phyloP scores from a whole-genome alignment of 2,797 vertebrate species.

The Chromobotia macracanthus region DNA sequence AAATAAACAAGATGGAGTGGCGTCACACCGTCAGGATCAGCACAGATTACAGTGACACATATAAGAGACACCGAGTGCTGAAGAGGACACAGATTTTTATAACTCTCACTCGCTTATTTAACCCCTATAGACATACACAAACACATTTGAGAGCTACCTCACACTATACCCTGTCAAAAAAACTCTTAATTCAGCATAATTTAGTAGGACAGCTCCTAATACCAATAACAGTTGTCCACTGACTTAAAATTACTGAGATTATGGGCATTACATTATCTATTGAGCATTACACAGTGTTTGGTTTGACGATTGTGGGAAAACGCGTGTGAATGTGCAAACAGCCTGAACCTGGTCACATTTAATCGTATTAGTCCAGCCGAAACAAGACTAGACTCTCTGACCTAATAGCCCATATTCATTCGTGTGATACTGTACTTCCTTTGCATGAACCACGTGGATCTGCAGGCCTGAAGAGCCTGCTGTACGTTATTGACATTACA shows the following conservation, averaged over 20 bases:
- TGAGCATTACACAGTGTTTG: background rate
- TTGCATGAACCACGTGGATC: background rate
- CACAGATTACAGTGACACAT: constrained; percentile 22
- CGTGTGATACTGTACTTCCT: background rate
- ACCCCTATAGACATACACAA: background rate
- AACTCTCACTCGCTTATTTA: background rate
- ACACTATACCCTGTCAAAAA: background rate
- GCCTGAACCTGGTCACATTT: constrained; percentile 3
- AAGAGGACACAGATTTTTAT: constrained; percentile 26
- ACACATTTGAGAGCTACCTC: constrained; percentile 1
- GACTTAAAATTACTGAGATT: background rate
- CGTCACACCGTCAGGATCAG: constrained; percentile 5
- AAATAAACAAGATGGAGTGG: constrained; percentile 23
- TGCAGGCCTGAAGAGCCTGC: background rate
- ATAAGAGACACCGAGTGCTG: background rate
- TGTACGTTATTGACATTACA: background rate
- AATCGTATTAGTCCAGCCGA: constrained; percentile 28
- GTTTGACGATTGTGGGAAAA: constrained; percentile 5
- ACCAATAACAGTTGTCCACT: background rate
- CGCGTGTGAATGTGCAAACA: background rate
- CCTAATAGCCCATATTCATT: background rate
- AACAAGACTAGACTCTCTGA: constrained; percentile 28
- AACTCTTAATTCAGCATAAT: background rate
- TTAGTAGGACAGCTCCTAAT: background rate
- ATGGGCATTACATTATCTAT: no score